Conservation (phyloP, 2,888 invertebrate species). For the Xylota sylvarum region DNA sequence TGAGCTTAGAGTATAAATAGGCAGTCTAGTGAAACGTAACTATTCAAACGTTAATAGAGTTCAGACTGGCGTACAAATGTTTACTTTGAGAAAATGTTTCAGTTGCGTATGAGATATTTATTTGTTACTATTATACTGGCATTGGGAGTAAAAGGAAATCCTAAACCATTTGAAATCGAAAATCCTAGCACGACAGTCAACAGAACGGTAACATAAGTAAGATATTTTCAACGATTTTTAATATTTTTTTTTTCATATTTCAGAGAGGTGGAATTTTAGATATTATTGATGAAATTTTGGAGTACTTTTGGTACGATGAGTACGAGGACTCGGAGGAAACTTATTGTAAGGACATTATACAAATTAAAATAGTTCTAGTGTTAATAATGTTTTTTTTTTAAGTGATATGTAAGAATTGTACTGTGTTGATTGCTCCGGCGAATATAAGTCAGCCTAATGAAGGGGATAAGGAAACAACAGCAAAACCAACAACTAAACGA, state of each 20-base stretch:
- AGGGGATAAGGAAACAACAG: too few relatives aligned
- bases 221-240: neutral
- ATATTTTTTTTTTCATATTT: neutral
- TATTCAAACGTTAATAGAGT: slow-evolving; percentile 9
- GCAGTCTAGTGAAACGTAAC: neutral
- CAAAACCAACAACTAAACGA: neutral
- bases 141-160: neutral
- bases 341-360: slow-evolving; percentile 5
- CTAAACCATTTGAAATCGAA: neutral
- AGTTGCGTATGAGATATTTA: slow-evolving; percentile 4
- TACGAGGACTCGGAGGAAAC: neutral
- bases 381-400: neutral
- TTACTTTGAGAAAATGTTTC: neutral
- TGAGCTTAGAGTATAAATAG: slow-evolving; percentile 20
- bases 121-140: neutral
- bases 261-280: slow-evolving; percentile 15
- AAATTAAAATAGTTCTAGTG: neutral
- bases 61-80: neutral
- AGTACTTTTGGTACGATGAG: slow-evolving; percentile 18
- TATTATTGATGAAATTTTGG: neutral
- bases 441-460: too few relatives aligned
- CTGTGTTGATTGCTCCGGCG: neutral
- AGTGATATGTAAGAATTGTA: neutral
- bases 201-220: neutral
- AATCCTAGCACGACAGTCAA: neutral